Conservation (phyloP, 2,888 invertebrate species). For the Ditula angustiorana region DNA sequence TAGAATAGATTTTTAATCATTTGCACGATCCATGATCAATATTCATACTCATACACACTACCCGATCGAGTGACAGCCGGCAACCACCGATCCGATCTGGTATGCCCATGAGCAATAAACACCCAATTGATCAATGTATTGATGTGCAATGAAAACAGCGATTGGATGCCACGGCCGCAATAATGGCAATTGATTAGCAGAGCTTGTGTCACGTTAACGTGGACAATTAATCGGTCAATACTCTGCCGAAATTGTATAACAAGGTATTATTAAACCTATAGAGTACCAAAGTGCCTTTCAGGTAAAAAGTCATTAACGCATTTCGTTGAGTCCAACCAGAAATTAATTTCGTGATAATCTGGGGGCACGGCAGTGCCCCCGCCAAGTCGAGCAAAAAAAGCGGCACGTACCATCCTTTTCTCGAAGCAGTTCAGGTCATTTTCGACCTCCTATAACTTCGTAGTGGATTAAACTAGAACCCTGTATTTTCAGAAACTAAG, state of each 20-base stretch:
- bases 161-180: conserved; percentile 28
- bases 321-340: background rate
- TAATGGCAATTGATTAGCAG: conserved; percentile 28
- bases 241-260: background rate
- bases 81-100: conserved; percentile 31
- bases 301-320: background rate
- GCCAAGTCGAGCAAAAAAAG: too few species aligned
- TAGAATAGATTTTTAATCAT: background rate
- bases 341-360: background rate
- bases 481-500: too few species aligned
- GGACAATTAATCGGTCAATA: conserved; percentile 20
- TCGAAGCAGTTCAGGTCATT: too few species aligned
- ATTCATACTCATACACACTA: conserved; percentile 14
- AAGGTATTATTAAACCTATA: background rate
- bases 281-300: too few species aligned
- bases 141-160: conserved; percentile 16
- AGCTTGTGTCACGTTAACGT: background rate
- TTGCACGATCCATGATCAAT: background rate
- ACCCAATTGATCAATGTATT: conserved; percentile 34
- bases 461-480: too few species aligned
- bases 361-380: too few species aligned
- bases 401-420: too few species aligned
- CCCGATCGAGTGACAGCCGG: conserved; percentile 1
- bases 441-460: too few species aligned
- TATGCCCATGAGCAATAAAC: conserved; percentile 29